phyloP scores from a whole-genome alignment of 2,888 invertebrate genomes.

The Thyatira batis region DNA sequence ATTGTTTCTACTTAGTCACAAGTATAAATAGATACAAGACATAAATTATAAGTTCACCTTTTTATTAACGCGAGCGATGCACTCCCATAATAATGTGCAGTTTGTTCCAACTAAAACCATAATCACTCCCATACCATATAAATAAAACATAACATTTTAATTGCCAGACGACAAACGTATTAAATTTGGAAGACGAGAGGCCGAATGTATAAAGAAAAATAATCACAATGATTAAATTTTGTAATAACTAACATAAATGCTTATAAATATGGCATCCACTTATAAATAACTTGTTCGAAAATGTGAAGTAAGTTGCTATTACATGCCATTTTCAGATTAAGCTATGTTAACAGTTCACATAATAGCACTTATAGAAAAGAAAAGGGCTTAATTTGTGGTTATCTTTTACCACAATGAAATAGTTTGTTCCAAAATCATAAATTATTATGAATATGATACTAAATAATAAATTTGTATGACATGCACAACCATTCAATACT shows the following conservation, averaged over 20 bases:
- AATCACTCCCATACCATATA: slow-evolving; percentile 10
- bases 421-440: too few relatives aligned
- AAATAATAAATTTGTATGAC: too few relatives aligned
- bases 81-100: slow-evolving; percentile 56
- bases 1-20: slow-evolving; percentile 37
- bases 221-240: slow-evolving; percentile 19
- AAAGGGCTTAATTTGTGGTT: too few relatives aligned
- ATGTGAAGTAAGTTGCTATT: not conserved
- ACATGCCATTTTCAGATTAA: not conserved
- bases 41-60: slow-evolving; percentile 76
- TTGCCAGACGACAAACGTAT: slow-evolving; percentile 47
- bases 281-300: slow-evolving; percentile 18
- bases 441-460: too few relatives aligned
- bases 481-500: too few relatives aligned
- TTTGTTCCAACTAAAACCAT: slow-evolving; percentile 43
- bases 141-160: slow-evolving; percentile 22
- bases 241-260: slow-evolving; percentile 46
- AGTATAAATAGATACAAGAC: slow-evolving; percentile 67
- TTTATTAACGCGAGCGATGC: slow-evolving; percentile 65
- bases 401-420: too few relatives aligned
- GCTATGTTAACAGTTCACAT: too few relatives aligned
- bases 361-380: too few relatives aligned
- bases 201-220: slow-evolving; percentile 25
- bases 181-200: slow-evolving; percentile 61
- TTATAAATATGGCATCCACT: slow-evolving; percentile 53